Evolutionary conservation across 2,888 invertebrate genomes (phyloP).

Genomic region (Octodonta nipae): DNA sequence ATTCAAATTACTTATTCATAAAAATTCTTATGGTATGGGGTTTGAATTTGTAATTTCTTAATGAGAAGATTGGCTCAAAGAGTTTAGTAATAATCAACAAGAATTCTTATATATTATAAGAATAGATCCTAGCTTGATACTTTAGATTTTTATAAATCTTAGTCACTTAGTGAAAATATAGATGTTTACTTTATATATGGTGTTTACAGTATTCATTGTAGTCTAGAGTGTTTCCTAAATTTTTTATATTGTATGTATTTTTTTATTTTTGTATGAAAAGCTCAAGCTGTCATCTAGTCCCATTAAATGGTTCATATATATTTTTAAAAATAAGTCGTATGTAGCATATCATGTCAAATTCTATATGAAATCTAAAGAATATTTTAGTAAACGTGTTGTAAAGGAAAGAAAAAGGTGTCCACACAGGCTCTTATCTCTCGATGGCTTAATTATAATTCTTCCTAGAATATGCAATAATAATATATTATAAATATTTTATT

Average conservation of each 20-base stretch:
- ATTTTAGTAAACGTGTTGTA: conserved; percentile 2
- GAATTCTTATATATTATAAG: conserved; percentile 26
- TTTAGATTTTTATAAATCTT: conserved; percentile 32
- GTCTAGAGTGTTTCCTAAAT: conserved; percentile 35
- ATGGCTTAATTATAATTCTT: conserved; percentile 13
- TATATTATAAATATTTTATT: conserved; percentile 18
- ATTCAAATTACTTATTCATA: too few species aligned
- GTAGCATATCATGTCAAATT: conserved; percentile 35
- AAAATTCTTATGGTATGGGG: too few species aligned
- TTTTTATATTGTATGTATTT: conserved; percentile 37
- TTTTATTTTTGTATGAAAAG: conserved; percentile 38
- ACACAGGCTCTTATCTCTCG: conserved; percentile 4
- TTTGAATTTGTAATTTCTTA: too few species aligned
- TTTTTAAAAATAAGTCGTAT: conserved; percentile 24
- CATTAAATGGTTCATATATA: conserved; percentile 24
- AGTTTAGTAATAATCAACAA: too few species aligned
- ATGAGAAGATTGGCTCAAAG: too few species aligned
- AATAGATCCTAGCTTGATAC: conserved; percentile 31
- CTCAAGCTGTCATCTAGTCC: conserved; percentile 39
- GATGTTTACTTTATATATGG: conserved; percentile 34
- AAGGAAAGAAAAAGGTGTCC: conserved; percentile 3
- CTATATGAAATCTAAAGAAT: conserved; percentile 14
- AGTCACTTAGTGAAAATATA: conserved; percentile 26
- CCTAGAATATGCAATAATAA: conserved; percentile 15
- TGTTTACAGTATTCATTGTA: conserved; percentile 39